Percentiles rank a stretch among this genome's conserved stretches.
These are phyloP conservation scores for Orthonychiurus folsomi DNA, from an alignment of 2,888 invertebrate genomes.

Conservation along the genomic window DNA sequence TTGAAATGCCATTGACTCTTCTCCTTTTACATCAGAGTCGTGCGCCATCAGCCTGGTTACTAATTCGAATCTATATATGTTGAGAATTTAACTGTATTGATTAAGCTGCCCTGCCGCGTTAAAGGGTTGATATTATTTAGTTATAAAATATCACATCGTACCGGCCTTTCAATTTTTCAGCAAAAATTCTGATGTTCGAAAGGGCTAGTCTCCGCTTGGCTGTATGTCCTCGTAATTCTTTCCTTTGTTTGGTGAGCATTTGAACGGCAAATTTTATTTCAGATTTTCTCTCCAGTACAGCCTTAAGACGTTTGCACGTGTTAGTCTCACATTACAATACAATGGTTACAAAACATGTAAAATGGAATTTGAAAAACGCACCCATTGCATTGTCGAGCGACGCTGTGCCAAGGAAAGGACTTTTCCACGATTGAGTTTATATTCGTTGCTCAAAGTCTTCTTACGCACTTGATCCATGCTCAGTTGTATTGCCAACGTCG, in stretches of 20 bases:
- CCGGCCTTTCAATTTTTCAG: slow-evolving; percentile 1
- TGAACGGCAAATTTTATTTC: not conserved
- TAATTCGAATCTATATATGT: not conserved
- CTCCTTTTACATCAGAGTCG: not conserved
- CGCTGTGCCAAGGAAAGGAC: not conserved
- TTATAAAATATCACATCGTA: not conserved
- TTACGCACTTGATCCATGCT: not conserved
- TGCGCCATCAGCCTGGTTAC: not conserved
- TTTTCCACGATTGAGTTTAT: not conserved
- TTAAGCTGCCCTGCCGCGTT: no score
- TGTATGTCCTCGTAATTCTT: not conserved
- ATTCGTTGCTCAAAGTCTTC: not conserved
- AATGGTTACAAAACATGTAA: no score
- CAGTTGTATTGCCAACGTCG: not conserved
- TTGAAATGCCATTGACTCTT: not conserved
- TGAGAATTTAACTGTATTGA: no score
- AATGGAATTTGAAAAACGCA: no score
- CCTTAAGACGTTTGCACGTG: no score
- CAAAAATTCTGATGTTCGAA: not conserved
- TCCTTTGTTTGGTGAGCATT: not conserved
- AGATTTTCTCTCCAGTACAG: not conserved
- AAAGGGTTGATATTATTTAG: not conserved
- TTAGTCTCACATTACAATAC: no score
- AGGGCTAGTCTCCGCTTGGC: not conserved
- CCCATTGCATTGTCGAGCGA: not conserved